Evolutionary conservation across 2,888 invertebrate genomes (phyloP), one percentile per base, ranked within the genome.

Genomic region (Caenorhabditis sp.): DNA sequence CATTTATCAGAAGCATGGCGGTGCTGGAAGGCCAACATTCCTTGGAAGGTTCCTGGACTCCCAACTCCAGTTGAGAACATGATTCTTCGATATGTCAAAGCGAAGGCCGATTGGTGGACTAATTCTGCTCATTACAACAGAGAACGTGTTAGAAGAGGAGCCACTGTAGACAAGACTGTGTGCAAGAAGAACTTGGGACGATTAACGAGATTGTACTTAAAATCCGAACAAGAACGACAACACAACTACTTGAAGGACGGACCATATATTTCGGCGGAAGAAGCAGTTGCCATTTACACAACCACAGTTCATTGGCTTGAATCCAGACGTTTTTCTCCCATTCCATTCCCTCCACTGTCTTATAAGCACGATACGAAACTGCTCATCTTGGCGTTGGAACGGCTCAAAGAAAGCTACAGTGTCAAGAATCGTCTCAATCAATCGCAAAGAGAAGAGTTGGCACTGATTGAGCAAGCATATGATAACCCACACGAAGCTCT

Each of bases 101-200:
- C 99, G 95, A 99, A 99, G 93, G 99, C 99, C 0, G 99, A 99
- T 93, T 99, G 99, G 99, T 99, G 99, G 99, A 99, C 99, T 0
- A 99, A 99, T 93, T 99, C 99, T 0, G 98, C 99, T 0, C 99
- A 99, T 93, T 99, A 99, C 93, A 99, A 99, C 94, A 95, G 99
- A 54, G 99, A 99, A 93, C 94, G 99, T 90, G 99, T 99, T 88
- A 95, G 99, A 3, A 95, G 99, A 89, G 99, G 99, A n/a, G 99
- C 99, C 66, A 99, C 99, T 0, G 99, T 99, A 19, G 99, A 99
- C 93, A 99, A 99, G 93, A 99, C 99, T 0, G 99, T 99, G 0
- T 99, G 99, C 93, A 99, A 99, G 94, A 99, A 99, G 94, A 99
- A 99, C 94, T 94, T 99, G 87, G 99, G 99, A 0, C 94, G 99